A percentile compares a stretch with the other conserved stretches of the same genome.
These are phyloP conservation scores for Metopolophium dirhodum DNA, from an alignment of 1,140 invertebrate genomes.

Conservation along the genomic window DNA sequence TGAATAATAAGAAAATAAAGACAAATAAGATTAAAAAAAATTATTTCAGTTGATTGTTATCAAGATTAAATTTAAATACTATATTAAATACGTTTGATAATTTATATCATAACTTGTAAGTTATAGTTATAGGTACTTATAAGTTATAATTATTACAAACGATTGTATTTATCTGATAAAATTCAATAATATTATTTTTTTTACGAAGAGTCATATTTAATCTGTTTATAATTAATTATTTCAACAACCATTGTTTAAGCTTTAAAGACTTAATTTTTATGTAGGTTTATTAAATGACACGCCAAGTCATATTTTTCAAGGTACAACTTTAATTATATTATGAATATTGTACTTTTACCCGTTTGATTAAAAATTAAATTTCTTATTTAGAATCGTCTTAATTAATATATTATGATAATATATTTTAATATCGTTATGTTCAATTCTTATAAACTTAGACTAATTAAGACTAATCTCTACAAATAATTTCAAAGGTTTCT, in stretches of 20 bases:
- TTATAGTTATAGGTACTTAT: no score
- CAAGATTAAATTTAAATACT: not conserved
- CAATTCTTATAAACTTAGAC: not conserved
- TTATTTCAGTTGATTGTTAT: not conserved
- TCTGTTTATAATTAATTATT: no score
- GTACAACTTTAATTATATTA: not conserved
- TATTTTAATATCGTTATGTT: not conserved
- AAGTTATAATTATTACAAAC: not conserved
- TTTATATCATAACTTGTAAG: not conserved
- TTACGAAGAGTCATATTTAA: no score
- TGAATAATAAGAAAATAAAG: constrained; percentile 6
- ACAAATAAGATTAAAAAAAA: not conserved
- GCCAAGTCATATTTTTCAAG: no score
- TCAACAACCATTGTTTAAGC: not conserved
- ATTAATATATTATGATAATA: not conserved
- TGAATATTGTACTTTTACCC: not conserved
- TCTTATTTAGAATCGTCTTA: not conserved
- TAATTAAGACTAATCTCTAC: not conserved
- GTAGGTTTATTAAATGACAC: no score
- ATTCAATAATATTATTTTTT: no score
- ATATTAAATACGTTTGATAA: not conserved
- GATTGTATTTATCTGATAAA: not conserved
- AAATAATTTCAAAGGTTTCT: not conserved
- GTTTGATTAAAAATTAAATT: not conserved
- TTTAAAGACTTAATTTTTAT: no score